Evolutionary conservation across 2,797 vertebrate species (phyloP).

Genomic region (Smutsia temminckii): DNA sequence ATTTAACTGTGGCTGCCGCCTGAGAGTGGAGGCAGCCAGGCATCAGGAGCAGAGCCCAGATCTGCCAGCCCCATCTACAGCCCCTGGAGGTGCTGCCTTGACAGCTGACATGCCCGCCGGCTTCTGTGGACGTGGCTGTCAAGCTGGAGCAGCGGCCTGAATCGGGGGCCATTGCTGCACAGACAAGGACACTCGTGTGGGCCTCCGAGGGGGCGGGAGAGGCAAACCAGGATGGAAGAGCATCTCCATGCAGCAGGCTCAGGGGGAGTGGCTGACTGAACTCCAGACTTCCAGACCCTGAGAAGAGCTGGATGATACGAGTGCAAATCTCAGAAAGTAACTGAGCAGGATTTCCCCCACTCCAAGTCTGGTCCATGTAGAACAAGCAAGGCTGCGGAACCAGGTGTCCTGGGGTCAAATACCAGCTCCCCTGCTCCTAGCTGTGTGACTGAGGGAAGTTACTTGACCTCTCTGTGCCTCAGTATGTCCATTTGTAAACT

Average conservation of each 20-base stretch:
- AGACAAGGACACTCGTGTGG: neutral
- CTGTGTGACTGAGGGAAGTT: neutral
- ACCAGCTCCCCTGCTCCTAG: neutral
- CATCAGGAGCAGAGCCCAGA: neutral
- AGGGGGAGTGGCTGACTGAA: neutral
- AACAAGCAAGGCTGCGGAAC: neutral
- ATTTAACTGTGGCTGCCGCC: neutral
- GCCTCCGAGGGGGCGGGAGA: neutral
- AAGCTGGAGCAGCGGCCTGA: neutral
- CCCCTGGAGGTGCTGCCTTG: rapidly evolving
- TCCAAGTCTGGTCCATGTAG: neutral
- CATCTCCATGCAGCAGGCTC: rapidly evolving
- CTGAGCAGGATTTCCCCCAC: neutral
- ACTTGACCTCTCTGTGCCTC: neutral
- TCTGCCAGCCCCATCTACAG: neutral
- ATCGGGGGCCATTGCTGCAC: rapidly evolving
- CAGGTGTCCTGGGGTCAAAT: neutral
- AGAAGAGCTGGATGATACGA: neutral
- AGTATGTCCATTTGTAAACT: neutral
- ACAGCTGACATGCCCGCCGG: rapidly evolving
- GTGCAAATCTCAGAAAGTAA: neutral
- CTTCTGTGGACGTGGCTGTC: neutral
- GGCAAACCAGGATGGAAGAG: neutral
- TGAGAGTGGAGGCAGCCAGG: rapidly evolving
- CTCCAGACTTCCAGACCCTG: neutral